Evolutionary conservation across 1,140 invertebrate species (phyloP).

Genomic region (Macrotrachela quadricornifera): DNA sequence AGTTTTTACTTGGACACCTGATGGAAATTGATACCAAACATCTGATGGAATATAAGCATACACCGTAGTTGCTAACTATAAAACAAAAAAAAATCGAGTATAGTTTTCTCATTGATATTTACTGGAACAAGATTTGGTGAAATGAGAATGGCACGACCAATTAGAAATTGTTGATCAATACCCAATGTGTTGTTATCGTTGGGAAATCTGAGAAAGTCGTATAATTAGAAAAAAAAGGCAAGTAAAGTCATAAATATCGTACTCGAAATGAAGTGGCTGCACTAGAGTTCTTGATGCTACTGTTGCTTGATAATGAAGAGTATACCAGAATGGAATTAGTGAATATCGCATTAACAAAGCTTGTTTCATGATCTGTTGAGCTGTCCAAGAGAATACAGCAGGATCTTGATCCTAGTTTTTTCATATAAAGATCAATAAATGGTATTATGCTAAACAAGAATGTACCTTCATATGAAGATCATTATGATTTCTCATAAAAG

Average conservation of each 20-base stretch:
- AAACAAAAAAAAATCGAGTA: background rate
- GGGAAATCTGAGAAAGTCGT: conserved; percentile 41
- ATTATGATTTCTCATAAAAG: conserved; percentile 29
- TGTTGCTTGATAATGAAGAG: conserved; percentile 51
- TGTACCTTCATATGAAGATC: background rate
- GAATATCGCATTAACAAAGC: conserved; percentile 46
- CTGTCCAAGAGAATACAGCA: conserved; percentile 20
- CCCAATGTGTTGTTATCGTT: conserved; percentile 42
- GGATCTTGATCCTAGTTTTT: conserved; percentile 16
- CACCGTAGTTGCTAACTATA: conserved; percentile 12
- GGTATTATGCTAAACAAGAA: too few relatives aligned
- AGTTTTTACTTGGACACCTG: conserved; percentile 9
- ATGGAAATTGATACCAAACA: conserved; percentile 30
- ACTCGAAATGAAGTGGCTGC: conserved; percentile 45
- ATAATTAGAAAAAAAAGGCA: too few relatives aligned
- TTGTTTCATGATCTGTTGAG: conserved; percentile 34
- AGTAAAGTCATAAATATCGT: background rate
- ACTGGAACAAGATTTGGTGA: conserved; percentile 38
- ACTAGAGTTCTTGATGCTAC: conserved; percentile 47
- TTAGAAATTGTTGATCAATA: conserved; percentile 57
- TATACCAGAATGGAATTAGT: conserved; percentile 59
- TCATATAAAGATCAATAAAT: too few relatives aligned
- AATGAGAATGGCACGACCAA: conserved; percentile 51
- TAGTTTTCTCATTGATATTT: background rate
- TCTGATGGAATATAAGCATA: conserved; percentile 22